These are phyloP conservation scores for Megalonaias nervosa DNA, from an alignment of 1,140 invertebrate species.

Conservation along the genomic window DNA sequence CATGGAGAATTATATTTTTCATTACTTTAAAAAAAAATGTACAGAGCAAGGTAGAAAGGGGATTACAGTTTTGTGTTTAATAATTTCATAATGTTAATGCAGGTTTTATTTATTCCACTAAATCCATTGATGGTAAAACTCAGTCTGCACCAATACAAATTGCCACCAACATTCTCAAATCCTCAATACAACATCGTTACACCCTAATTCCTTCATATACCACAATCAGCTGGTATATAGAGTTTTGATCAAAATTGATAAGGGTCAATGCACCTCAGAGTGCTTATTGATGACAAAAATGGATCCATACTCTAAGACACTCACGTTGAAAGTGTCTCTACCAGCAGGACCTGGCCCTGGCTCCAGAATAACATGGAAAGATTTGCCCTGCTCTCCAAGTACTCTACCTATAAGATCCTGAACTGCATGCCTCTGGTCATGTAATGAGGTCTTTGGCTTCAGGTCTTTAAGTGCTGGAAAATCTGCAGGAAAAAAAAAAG, in stretches of 20 bases:
- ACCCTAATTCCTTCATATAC: neutral
- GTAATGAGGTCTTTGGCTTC: conserved; percentile 45
- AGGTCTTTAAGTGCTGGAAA: conserved; percentile 55
- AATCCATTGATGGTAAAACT: no score
- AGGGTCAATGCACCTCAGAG: neutral
- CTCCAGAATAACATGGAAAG: conserved; percentile 75
- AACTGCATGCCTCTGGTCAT: conserved; percentile 74
- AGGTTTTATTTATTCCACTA: no score
- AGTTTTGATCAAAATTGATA: neutral
- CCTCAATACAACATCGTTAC: neutral
- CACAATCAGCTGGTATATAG: neutral
- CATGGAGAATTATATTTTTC: no score
- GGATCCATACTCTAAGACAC: neutral
- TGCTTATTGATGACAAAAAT: neutral
- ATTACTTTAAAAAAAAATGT: no score
- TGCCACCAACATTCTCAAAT: no score
- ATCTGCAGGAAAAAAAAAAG: conserved; percentile 40
- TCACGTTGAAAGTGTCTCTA: conserved; percentile 75
- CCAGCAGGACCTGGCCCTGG: conserved; percentile 68
- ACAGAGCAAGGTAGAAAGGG: no score
- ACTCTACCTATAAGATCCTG: conserved; percentile 74
- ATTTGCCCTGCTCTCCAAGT: conserved; percentile 64
- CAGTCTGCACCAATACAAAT: no score
- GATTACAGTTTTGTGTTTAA: neutral
- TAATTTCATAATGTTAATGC: neutral